Evolutionary conservation across 1,140 invertebrate genomes (phyloP), one percentile per base, ranked within the genome.

Genomic region (Platyscapa corneri): DNA sequence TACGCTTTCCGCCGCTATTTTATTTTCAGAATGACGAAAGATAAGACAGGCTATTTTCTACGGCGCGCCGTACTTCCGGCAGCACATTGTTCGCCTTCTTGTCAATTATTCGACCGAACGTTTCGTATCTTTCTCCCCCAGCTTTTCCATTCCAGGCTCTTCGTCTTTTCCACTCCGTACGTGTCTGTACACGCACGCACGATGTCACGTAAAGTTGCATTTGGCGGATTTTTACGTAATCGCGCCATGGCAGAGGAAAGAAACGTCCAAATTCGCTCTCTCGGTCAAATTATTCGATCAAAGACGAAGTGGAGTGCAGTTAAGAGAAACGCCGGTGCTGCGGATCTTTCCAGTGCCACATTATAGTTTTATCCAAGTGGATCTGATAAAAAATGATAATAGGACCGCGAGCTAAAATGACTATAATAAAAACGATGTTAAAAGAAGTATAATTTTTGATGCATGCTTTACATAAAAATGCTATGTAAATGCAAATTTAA

Each of bases 1-100:
- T 30, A 30, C 49, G 76, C 67, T 81, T 80, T 80, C 78, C 64
- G 80, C 37, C 81, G 42, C 37, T 82, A n/a, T 60, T 78, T 79
- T 84, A 84, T 84, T 84, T 84, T 79, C 64, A 56, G 75, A 84
- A 84, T 79, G 75, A 78, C 76, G 60, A 78, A 75, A 76, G 82
- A 76, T 39, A 83, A n/a, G 39, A 77, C 39, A 20, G 37, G 39
- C 75, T 65, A 77, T 77, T 83, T 77, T 77, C 74, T 83, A 1
- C 74, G 39, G 30, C n/a, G n/a, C n/a, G n/a, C n/a, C n/a, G n/a
- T n/a, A n/a, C 70, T 84, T 84, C 83, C 83, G 83, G 83, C 76
- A 84, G 53, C 53, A 75, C 67, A 83, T 83, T 83, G 80, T 83
- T 75, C 81, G 32, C 53, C 72, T 82, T 20, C 74, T 65, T 67